Evolutionary conservation across 2,113 vertebrate genomes (phyloP).

Genomic region (Scolopax mira): DNA sequence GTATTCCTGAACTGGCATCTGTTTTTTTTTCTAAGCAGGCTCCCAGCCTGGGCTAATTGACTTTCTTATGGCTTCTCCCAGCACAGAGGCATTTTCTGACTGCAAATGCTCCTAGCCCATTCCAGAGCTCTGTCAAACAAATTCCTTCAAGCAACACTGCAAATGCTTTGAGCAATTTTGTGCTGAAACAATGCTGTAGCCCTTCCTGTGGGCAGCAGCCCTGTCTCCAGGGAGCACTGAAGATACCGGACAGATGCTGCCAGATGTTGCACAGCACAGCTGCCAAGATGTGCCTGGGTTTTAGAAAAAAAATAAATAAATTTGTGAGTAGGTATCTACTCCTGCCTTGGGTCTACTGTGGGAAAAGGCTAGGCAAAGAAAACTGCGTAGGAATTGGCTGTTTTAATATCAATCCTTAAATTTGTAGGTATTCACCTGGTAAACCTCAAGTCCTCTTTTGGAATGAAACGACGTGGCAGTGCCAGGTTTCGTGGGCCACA

Average conservation of each 20-base stretch:
- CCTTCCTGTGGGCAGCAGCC: not conserved
- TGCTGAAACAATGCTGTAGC: not conserved
- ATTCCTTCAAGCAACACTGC: not conserved
- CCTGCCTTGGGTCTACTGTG: not conserved
- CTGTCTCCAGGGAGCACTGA: not conserved
- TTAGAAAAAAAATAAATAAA: not conserved
- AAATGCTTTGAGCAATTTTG: not conserved
- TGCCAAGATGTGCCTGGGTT: not conserved
- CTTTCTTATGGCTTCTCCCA: not conserved
- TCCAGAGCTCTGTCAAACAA: not conserved
- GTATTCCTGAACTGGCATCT: not conserved
- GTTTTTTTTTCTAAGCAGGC: not conserved
- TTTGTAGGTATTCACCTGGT: not conserved
- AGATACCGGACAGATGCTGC: not conserved
- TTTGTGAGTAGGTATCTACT: not conserved
- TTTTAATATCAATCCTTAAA: not conserved
- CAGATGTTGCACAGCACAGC: not conserved
- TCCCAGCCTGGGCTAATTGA: not conserved
- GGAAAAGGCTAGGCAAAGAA: not conserved
- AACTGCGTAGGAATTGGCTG: not conserved
- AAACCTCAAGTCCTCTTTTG: not conserved
- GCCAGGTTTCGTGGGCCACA: not conserved
- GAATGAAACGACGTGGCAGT: not conserved
- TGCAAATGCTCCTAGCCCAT: not conserved
- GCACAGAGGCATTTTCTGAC: not conserved